Evolutionary conservation across 2,888 invertebrate genomes (phyloP), one percentile per base, ranked within the genome.

Genomic region (Heliconius ethilla): DNA sequence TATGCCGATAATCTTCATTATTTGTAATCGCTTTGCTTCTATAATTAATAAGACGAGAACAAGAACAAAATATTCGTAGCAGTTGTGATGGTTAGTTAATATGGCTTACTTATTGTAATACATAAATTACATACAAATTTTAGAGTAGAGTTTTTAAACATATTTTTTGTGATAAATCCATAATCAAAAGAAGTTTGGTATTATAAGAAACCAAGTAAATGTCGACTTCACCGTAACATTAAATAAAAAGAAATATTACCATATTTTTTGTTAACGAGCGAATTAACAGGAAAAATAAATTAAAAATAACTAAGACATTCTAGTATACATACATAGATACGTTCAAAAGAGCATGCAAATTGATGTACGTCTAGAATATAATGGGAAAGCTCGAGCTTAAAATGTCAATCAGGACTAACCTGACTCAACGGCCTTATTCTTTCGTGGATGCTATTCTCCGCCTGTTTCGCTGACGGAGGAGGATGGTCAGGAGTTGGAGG

Each of bases 341-440:
- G 1, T 9, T 7, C 7, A 72, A 62, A 65, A 40, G 40, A 22
- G 72, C 79, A 69, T 77, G 70, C 70, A 51, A 10, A 62, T 37
- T 73, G 33, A 70, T 78, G 63, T 11, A 33, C 25, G 2, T 22
- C 18, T n/a, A 78, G 22, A 55, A 65, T 37, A 37, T 37, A 66
- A 37, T 55, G 6, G 18, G 22, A 9, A 27, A 74, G 51, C 15
- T 37, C 37, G 73, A 73, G 73, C 74, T 59, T 40, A 67, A 51
- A 75, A 79, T 78, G 45, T 79, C 77, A 83, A 77, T 90, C 87
- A 84, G 92, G 92, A 95, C 96, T 96, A 94, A 98, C 98, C 97
- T 98, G 97, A 94, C 97, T 98, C 79, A 98, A 92, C 29, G 98
- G 98, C 86, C 98, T 95, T 86, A 99, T 98, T 91, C 97, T 96